Evolutionary conservation across 2,797 vertebrate species (phyloP).

Genomic region (Cheirogaleus major): DNA sequence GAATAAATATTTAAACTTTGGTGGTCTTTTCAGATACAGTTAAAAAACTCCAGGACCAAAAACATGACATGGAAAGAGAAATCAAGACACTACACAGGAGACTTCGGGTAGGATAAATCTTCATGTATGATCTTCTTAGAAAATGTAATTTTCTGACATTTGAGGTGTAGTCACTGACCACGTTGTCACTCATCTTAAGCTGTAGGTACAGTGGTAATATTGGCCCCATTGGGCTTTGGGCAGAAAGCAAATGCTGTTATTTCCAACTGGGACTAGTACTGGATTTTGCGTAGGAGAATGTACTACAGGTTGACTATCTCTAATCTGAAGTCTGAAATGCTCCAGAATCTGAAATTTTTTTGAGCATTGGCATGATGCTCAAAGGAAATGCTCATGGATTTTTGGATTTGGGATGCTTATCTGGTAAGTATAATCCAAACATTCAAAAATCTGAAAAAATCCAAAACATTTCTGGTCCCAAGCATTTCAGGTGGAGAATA

Average conservation of each 20-base stretch:
- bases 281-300: not conserved
- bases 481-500: not conserved
- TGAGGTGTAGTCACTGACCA: accelerated
- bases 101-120: constrained; percentile 89
- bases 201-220: not conserved
- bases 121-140: not conserved
- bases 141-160: not conserved
- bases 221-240: not conserved
- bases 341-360: not conserved
- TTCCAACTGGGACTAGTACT: not conserved
- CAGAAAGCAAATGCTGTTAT: not conserved
- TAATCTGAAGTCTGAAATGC: not conserved
- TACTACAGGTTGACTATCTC: not conserved
- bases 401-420: not conserved
- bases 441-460: not conserved
- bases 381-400: not conserved
- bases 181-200: not conserved
- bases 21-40: constrained; percentile 90
- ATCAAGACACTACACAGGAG: constrained; percentile 96
- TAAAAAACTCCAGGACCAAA: constrained; percentile 97
- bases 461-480: not conserved
- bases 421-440: not conserved
- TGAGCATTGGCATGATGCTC: not conserved
- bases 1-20: constrained; percentile 11
- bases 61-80: constrained; percentile 97